Base-by-base conservation (phyloP, 2,888 invertebrate species). In the Rhagophthalmus giganteus region DNA sequence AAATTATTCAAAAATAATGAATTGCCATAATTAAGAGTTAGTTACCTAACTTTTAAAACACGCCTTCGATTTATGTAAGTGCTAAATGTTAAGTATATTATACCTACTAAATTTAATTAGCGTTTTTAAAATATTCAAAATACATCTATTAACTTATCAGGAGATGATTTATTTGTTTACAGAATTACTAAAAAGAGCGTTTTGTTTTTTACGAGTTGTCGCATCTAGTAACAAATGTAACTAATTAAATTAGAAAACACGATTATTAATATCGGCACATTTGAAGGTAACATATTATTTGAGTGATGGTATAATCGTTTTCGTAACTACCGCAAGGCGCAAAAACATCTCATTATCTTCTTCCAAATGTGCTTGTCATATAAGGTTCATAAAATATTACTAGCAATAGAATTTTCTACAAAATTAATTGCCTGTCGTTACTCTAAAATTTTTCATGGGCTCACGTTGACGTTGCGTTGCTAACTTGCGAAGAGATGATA, bases 401-500 rank as follows among this genome's bases (percentile, higher is more conserved):
- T 41, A 26, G 47, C 52, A 52, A 52, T 52, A 52, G 52, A 52
- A 52, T 55, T 52, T 52, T 42, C 51, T 39, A 37, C 41, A 51
- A 49, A 58, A 58, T 58, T 56, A 56, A 58, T 56, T 53, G 56
- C 58, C 51, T 55, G 55, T 53, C 58, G 54, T 55, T 58, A 55
- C 55, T 55, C 41, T 54, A 42, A 49, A 51, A 58, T 58, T 57
- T 57, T 57, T 47, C 55, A 58, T 53, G 51, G 34, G 42, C 33
- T 52, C 40, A 39, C 45, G 45, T 50, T 39, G 42, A 50, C 47
- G 40, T 45, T 45, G 48, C 20, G n/a, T n/a, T n/a, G n/a, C n/a
- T n/a, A 31, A 34, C 28, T 20, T 32, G 26, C n/a, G 32, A 14
- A 45, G 40, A 37, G 39, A 32, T 40, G 39, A 20, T 20, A 20